phyloP scores from a whole-genome alignment of 2,888 invertebrate genomes.

The Machimus atricapillus region DNA sequence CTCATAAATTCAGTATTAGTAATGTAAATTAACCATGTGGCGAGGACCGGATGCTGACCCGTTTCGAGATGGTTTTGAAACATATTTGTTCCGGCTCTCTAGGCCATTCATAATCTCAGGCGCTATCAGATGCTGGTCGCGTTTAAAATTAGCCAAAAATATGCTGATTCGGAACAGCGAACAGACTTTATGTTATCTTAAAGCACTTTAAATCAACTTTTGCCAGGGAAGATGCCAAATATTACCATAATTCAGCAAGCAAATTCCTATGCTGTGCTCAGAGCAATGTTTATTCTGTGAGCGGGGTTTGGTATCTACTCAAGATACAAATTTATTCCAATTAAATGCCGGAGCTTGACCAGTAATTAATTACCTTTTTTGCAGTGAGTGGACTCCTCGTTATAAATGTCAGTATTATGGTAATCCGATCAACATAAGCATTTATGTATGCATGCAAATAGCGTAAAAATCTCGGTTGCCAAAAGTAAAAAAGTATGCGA shows the following conservation, averaged over 20 bases:
- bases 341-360: constrained; percentile 17
- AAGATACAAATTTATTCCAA: constrained; percentile 35
- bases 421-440: constrained; percentile 23
- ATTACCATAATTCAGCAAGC: constrained; percentile 4
- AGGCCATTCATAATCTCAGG: background rate
- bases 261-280: background rate
- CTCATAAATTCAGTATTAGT: background rate
- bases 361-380: constrained; percentile 31
- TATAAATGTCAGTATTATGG: constrained; percentile 34
- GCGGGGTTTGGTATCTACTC: background rate
- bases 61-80: background rate
- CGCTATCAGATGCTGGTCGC: background rate
- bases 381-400: background rate
- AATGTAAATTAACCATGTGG: background rate
- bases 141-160: background rate
- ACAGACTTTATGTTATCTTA: background rate
- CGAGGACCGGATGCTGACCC: background rate
- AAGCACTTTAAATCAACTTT: constrained; percentile 22
- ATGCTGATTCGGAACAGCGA: background rate
- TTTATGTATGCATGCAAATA: constrained; percentile 17
- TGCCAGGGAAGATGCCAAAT: constrained; percentile 3
- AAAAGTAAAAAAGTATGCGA: background rate
- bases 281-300: background rate
- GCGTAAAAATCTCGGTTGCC: background rate
- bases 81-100: background rate